Conservation (phyloP, 1,140 invertebrate genomes). For the Leptinotarsa defecta region DNA sequence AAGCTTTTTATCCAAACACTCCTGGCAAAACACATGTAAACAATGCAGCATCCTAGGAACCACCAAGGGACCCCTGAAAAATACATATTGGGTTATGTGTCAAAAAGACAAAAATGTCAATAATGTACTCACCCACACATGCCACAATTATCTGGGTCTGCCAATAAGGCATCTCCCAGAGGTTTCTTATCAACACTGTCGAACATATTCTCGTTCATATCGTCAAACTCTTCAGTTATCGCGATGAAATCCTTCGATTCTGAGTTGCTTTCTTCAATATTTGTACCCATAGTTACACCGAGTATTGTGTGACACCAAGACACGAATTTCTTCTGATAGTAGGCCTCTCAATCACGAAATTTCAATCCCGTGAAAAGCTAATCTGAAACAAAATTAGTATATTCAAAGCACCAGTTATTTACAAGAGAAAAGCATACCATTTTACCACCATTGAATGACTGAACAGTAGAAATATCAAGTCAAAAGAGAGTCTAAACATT, state of each 20-base stretch:
- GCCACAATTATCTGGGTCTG: slow-evolving; percentile 54
- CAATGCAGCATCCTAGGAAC: slow-evolving; percentile 86
- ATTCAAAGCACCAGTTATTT: background rate
- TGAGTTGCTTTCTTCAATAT: slow-evolving; percentile 43
- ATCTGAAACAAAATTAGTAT: slow-evolving; percentile 41
- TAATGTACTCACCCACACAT: slow-evolving; percentile 52
- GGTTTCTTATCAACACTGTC: slow-evolving; percentile 52
- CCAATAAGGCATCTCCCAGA: slow-evolving; percentile 54
- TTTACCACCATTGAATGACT: slow-evolving; percentile 25
- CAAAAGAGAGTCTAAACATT: slow-evolving; percentile 17
- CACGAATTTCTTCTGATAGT: slow-evolving; percentile 30
- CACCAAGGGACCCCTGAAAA: slow-evolving; percentile 69
- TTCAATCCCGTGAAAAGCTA: slow-evolving; percentile 48
- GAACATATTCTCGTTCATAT: slow-evolving; percentile 48
- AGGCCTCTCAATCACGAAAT: slow-evolving; percentile 48
- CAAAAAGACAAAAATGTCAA: slow-evolving; percentile 21
- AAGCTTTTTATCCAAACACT: slow-evolving; percentile 81
- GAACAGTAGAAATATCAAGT: background rate
- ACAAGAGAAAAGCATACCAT: background rate
- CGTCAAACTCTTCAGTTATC: slow-evolving; percentile 47
- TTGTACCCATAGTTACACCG: slow-evolving; percentile 45
- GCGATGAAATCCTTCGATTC: slow-evolving; percentile 41
- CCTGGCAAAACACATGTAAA: slow-evolving; percentile 91
- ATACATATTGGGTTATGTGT: slow-evolving; percentile 24
- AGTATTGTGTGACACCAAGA: slow-evolving; percentile 30